These are phyloP conservation scores for Silurus asotus DNA, from an alignment of 2,113 vertebrate genomes.

Conservation along the genomic window DNA sequence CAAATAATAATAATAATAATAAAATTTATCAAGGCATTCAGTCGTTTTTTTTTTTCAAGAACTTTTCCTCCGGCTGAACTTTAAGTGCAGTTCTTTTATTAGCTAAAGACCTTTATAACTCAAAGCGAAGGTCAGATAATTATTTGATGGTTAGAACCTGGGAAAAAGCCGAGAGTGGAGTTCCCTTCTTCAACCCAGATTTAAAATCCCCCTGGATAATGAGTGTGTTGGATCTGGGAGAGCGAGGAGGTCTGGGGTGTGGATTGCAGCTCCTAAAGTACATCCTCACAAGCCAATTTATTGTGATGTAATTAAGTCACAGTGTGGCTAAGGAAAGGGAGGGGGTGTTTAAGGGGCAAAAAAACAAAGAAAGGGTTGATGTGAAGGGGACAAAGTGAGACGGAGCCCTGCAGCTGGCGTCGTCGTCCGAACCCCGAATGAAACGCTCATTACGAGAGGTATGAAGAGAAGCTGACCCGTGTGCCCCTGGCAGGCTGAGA, in stretches of 20 bases:
- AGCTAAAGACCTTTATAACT: conserved; percentile 50
- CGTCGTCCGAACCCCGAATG: conserved; percentile 63
- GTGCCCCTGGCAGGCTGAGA: conserved; percentile 68
- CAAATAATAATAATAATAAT: too few species aligned
- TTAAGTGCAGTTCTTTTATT: conserved; percentile 46
- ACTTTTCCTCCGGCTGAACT: conserved; percentile 8
- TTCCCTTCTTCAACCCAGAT: conserved; percentile 46
- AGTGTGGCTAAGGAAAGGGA: conserved; percentile 37
- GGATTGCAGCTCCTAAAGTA: conserved; percentile 52
- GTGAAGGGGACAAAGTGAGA: neutral
- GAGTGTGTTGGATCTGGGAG: conserved; percentile 60
- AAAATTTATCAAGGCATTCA: neutral
- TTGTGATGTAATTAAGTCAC: conserved; percentile 65
- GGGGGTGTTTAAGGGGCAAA: neutral
- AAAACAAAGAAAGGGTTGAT: neutral
- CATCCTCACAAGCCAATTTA: conserved; percentile 60
- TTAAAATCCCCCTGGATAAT: conserved; percentile 62
- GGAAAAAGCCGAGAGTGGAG: conserved; percentile 45
- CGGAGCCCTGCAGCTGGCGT: conserved; percentile 36
- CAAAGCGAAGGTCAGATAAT: conserved; percentile 48
- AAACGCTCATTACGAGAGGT: conserved; percentile 63
- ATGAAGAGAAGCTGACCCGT: conserved; percentile 57
- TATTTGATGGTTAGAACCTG: conserved; percentile 49
- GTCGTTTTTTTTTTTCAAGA: neutral
- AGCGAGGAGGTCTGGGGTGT: conserved; percentile 60